phyloP scores from a whole-genome alignment of 2,113 vertebrate genomes.

The Ursus arctos region DNA sequence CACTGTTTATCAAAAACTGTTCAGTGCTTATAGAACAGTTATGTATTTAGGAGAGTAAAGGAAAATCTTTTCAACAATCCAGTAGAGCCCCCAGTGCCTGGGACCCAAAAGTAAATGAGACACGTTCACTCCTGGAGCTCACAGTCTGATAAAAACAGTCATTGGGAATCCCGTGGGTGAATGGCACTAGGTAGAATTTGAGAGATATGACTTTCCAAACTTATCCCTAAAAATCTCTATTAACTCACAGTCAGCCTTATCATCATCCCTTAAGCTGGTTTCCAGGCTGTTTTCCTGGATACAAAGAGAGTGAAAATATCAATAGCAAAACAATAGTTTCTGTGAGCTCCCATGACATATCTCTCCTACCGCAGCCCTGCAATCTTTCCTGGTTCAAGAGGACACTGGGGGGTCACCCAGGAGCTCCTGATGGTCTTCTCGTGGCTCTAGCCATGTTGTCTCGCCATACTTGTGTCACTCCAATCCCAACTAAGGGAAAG shows the following conservation, averaged over 20 bases:
- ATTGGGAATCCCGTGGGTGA: not conserved
- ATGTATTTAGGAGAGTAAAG: not conserved
- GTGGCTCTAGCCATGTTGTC: not conserved
- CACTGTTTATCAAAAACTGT: not conserved
- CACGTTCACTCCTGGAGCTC: not conserved
- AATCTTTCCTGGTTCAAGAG: not conserved
- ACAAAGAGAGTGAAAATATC: not conserved
- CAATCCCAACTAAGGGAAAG: not conserved
- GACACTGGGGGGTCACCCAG: not conserved
- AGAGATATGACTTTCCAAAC: not conserved
- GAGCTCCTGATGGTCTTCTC: not conserved
- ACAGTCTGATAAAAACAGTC: not conserved
- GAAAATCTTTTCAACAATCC: not conserved
- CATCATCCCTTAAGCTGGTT: not conserved
- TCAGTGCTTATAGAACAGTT: not conserved
- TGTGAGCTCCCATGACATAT: not conserved
- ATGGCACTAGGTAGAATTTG: not conserved
- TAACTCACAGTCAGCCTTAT: not conserved
- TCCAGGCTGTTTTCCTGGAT: not conserved
- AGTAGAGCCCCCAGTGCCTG: not conserved
- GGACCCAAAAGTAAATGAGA: not conserved
- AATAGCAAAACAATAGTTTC: not conserved
- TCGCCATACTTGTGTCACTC: not conserved
- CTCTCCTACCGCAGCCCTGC: not conserved
- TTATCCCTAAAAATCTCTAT: not conserved